These are phyloP conservation scores for Phoxinus phoxinus DNA, from an alignment of 2,113 vertebrate genomes.

Conservation along the genomic window DNA sequence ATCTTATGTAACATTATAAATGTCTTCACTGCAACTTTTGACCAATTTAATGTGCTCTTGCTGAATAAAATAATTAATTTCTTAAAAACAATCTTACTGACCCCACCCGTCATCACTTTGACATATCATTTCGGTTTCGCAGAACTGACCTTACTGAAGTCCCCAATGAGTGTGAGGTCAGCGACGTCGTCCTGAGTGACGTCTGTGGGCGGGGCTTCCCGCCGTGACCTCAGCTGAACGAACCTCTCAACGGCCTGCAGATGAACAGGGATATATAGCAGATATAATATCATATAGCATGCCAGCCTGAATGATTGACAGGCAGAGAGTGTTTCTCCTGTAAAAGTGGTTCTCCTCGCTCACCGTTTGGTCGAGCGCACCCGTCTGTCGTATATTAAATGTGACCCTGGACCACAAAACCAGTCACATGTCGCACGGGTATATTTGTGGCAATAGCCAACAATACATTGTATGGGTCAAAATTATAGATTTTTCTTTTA, in stretches of 20 bases:
- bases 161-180: conserved; percentile 60
- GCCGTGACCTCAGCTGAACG: conserved; percentile 37
- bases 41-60: neutral
- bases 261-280: neutral
- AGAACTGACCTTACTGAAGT: conserved; percentile 61
- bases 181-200: conserved; percentile 33
- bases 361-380: conserved; percentile 27
- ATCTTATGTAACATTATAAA: neutral
- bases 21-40: neutral
- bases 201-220: neutral
- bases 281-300: no score
- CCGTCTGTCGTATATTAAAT: neutral
- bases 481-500: no score
- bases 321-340: neutral
- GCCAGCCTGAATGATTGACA: neutral
- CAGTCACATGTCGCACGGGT: no score
- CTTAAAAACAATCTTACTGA: no score
- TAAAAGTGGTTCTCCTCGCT: neutral
- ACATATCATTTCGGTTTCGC: neutral
- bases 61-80: no score
- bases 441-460: no score
- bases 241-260: conserved; percentile 44
- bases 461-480: no score
- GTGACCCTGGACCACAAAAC: no score
- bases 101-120: neutral